These are phyloP conservation scores for Rafetus swinhoei DNA, from an alignment of 2,113 vertebrate genomes.

Conservation along the genomic window DNA sequence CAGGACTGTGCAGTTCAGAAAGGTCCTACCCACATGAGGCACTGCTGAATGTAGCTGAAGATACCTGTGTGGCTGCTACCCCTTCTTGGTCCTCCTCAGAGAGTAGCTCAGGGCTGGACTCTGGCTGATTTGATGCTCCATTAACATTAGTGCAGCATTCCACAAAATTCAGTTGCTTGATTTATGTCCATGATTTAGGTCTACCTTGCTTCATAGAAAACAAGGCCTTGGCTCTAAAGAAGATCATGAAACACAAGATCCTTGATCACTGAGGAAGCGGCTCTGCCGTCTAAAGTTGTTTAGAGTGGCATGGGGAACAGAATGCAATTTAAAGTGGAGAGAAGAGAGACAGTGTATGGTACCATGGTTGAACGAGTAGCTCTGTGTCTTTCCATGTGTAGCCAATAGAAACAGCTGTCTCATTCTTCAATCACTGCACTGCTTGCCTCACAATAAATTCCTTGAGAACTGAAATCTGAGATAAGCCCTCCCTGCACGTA, in stretches of 20 bases:
- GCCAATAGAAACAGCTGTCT: background rate
- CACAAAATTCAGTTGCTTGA: background rate
- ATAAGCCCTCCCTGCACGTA: conserved; percentile 61
- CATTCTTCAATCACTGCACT: background rate
- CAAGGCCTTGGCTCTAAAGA: background rate
- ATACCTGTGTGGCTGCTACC: background rate
- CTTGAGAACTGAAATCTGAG: background rate
- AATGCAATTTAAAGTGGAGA: background rate
- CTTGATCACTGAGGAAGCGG: background rate
- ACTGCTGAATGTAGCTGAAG: background rate
- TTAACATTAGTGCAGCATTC: background rate
- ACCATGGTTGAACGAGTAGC: rapidly evolving
- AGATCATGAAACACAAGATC: background rate
- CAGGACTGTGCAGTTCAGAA: background rate
- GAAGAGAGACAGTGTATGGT: background rate
- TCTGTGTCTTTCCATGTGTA: background rate
- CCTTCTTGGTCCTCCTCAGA: background rate
- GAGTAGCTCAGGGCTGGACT: background rate
- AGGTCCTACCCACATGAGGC: background rate
- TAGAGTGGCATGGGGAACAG: background rate
- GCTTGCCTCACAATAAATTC: conserved; percentile 49
- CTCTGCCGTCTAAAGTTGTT: background rate
- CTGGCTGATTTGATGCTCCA: background rate
- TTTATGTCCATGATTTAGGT: background rate
- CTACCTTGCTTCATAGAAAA: conserved; percentile 24